These are phyloP conservation scores for Colletes latitarsis DNA, from an alignment of 1,140 invertebrate genomes.

Conservation along the genomic window DNA sequence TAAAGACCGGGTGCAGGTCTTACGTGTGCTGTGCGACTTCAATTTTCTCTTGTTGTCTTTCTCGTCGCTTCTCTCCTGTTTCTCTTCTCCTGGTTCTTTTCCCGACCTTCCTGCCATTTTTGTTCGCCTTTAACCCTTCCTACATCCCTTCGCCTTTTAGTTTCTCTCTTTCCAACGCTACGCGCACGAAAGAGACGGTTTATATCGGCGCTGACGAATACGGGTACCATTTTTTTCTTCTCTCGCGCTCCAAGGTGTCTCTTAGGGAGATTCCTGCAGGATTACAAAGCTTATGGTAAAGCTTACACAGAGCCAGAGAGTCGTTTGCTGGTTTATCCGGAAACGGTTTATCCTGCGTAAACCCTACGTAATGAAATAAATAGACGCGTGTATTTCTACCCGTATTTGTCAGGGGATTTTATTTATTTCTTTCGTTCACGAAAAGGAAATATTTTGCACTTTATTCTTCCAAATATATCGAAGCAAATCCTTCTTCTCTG, in stretches of 20 bases:
- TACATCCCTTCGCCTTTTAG: conserved; percentile 16
- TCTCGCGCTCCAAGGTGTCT: conserved; percentile 13
- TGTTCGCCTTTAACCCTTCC: conserved; percentile 27
- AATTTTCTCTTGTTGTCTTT: conserved; percentile 68
- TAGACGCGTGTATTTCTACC: neutral
- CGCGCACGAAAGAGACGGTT: conserved; percentile 46
- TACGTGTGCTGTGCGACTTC: conserved; percentile 65
- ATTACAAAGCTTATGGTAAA: conserved; percentile 36
- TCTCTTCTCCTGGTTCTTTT: conserved; percentile 29
- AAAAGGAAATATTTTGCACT: neutral
- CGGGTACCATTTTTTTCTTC: neutral
- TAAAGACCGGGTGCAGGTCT: conserved; percentile 70
- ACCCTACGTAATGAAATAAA: conserved; percentile 26
- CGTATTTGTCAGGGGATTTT: neutral
- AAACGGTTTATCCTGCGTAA: conserved; percentile 21
- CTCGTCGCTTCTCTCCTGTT: conserved; percentile 24
- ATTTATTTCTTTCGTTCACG: neutral
- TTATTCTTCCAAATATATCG: neutral
- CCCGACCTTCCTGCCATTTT: conserved; percentile 18
- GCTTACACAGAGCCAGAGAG: conserved; percentile 8
- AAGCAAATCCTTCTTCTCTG: too few species aligned
- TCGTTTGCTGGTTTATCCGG: neutral
- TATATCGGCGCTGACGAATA: conserved; percentile 61
- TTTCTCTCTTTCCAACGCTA: conserved; percentile 21
- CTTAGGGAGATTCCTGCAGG: conserved; percentile 39